Evolutionary conservation across 2,797 vertebrate genomes (phyloP).

Genomic region (Hypotaenidia okinawae): DNA sequence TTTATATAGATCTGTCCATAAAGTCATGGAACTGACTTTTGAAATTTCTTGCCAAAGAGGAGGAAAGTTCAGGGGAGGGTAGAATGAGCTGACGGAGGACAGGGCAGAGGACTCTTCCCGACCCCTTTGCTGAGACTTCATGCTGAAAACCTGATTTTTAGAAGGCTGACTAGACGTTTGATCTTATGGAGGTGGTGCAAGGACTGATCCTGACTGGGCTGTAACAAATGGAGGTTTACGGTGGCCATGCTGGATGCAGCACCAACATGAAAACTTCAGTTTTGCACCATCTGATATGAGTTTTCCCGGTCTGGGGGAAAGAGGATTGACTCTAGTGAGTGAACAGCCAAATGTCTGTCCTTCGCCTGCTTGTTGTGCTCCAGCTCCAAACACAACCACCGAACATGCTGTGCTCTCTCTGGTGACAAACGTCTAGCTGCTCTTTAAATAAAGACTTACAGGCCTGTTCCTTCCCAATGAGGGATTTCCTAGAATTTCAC

Average conservation of each 20-base stretch:
- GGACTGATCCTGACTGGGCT: background rate
- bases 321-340: background rate
- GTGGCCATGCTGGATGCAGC: background rate
- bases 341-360: background rate
- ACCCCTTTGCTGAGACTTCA: background rate
- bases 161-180: background rate
- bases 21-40: conserved; percentile 39
- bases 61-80: background rate
- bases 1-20: conserved; percentile 49
- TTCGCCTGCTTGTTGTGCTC: background rate
- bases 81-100: background rate
- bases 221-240: background rate
- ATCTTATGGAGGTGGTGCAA: background rate
- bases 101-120: background rate
- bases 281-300: background rate
- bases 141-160: background rate
- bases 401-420: background rate
- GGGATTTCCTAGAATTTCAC: conserved; percentile 12
- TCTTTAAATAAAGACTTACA: background rate
- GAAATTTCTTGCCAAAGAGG: conserved; percentile 41
- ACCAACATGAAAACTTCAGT: background rate
- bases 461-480: background rate
- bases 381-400: background rate
- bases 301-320: background rate
- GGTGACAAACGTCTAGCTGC: background rate